Evolutionary conservation across 2,888 invertebrate genomes (phyloP).

Genomic region (Drosophila nigricruria): DNA sequence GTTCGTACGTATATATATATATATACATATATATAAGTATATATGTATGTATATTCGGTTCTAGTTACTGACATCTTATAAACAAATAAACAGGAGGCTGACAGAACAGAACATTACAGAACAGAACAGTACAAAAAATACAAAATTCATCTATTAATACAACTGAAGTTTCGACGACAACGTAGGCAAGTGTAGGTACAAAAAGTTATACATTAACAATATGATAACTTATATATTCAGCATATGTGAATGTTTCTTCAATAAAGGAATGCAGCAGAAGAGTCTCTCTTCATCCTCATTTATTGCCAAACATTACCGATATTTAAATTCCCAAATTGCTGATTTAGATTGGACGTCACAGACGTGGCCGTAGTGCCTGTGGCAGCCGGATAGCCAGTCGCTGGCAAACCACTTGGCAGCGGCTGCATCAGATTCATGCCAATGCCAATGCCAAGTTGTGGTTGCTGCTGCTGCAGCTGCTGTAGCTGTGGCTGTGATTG

Average conservation of each 20-base stretch:
- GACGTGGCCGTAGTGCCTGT: conserved; percentile 63
- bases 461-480: conserved; percentile 52
- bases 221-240: conserved; percentile 35
- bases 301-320: conserved; percentile 86
- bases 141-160: conserved; percentile 67
- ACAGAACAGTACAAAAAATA: conserved; percentile 32
- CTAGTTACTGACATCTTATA: conserved; percentile 33
- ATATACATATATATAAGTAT: conserved; percentile 19
- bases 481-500: conserved; percentile 53
- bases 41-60: conserved; percentile 10
- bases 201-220: conserved; percentile 50
- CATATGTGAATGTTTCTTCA: conserved; percentile 24
- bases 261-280: conserved; percentile 43
- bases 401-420: conserved; percentile 50
- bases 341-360: conserved; percentile 83
- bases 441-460: conserved; percentile 60
- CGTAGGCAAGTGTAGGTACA: conserved; percentile 57
- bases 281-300: conserved; percentile 41
- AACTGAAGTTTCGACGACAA: conserved; percentile 21
- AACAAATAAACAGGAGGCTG: conserved; percentile 43
- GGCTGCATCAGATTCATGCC: conserved; percentile 73
- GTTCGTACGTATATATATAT: conserved; percentile 14
- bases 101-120: conserved; percentile 1
- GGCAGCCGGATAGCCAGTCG: conserved; percentile 49
- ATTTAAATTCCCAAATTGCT: conserved; percentile 85